A percentile compares a stretch with the other conserved stretches of the same genome.
Conservation (phyloP, 2,797 vertebrate genomes). For the Decapterus maruadsi region DNA sequence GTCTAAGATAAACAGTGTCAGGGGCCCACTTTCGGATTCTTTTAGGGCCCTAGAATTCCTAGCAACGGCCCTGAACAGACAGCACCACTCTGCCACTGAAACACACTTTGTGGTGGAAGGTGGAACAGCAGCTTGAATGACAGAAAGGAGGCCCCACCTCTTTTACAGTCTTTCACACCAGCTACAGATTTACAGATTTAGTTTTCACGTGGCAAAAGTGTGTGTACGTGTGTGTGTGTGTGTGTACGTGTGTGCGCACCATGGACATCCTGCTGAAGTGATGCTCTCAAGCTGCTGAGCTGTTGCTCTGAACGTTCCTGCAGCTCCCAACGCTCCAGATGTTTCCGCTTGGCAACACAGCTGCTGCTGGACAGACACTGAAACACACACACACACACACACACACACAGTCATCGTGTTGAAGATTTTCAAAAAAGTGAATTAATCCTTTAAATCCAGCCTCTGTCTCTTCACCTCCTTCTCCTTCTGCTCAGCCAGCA, state of each 20-base stretch:
- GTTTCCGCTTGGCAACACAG: constrained; percentile 70
- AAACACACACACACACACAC: constrained; percentile 45
- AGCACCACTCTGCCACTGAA: too few relatives aligned
- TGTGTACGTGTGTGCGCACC: constrained; percentile 65
- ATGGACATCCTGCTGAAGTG: constrained; percentile 81
- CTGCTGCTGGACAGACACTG: constrained; percentile 70
- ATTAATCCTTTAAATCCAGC: too few relatives aligned
- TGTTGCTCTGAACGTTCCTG: constrained; percentile 72
- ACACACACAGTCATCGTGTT: constrained; percentile 5
- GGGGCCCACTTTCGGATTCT: too few relatives aligned
- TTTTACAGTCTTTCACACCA: too few relatives aligned
- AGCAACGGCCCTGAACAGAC: too few relatives aligned
- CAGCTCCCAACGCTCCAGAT: constrained; percentile 79
- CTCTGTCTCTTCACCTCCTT: constrained; percentile 55
- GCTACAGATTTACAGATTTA: too few relatives aligned
- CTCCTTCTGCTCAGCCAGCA: constrained; percentile 77
- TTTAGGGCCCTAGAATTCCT: too few relatives aligned
- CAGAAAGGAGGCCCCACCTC: too few relatives aligned
- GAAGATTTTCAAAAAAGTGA: background rate
- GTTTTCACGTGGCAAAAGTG: too few relatives aligned
- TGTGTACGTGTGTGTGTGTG: constrained; percentile 5
- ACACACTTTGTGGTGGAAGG: too few relatives aligned
- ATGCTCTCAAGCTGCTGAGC: constrained; percentile 71
- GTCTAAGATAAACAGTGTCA: too few relatives aligned
- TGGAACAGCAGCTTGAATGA: too few relatives aligned